phyloP scores from a whole-genome alignment of 2,888 invertebrate genomes.

The Volucella zonaria region DNA sequence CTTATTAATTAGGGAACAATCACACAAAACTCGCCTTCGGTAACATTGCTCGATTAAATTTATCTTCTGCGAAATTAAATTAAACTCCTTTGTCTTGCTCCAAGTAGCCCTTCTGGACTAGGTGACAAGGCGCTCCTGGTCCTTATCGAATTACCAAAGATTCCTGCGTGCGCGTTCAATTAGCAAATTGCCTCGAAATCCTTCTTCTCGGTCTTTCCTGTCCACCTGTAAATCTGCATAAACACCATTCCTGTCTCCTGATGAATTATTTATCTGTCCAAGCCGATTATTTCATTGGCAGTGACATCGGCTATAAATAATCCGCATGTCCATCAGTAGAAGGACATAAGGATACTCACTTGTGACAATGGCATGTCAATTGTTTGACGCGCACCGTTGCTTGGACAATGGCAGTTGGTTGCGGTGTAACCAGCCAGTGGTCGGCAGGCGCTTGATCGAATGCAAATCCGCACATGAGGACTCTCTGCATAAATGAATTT shows the following conservation, averaged over 20 bases:
- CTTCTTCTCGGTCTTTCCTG: conserved; percentile 10
- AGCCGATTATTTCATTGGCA: conserved; percentile 65
- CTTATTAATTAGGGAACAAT: conserved; percentile 50
- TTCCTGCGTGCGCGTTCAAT: conserved; percentile 44
- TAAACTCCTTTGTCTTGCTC: conserved; percentile 14
- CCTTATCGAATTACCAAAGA: conserved; percentile 26
- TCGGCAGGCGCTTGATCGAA: conserved; percentile 63
- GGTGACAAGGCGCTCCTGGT: conserved; percentile 17
- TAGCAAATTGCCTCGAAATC: conserved; percentile 45
- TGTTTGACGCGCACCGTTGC: conserved; percentile 54
- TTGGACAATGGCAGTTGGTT: conserved; percentile 57
- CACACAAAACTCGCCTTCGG: conserved; percentile 45
- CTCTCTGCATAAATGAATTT: conserved; percentile 72
- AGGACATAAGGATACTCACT: conserved; percentile 71
- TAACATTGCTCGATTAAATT: conserved; percentile 46
- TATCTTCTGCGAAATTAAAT: conserved; percentile 50
- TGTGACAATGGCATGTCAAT: conserved; percentile 74
- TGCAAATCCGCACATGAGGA: conserved; percentile 71
- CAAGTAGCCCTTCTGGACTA: background rate
- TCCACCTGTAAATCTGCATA: conserved; percentile 51
- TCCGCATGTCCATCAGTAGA: conserved; percentile 69
- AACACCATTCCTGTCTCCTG: conserved; percentile 51
- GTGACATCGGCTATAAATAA: conserved; percentile 71
- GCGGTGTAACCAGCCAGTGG: background rate
- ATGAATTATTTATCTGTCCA: conserved; percentile 69